These are phyloP conservation scores for Heliconius hortense DNA, from an alignment of 2,888 invertebrate species.

Conservation along the genomic window DNA sequence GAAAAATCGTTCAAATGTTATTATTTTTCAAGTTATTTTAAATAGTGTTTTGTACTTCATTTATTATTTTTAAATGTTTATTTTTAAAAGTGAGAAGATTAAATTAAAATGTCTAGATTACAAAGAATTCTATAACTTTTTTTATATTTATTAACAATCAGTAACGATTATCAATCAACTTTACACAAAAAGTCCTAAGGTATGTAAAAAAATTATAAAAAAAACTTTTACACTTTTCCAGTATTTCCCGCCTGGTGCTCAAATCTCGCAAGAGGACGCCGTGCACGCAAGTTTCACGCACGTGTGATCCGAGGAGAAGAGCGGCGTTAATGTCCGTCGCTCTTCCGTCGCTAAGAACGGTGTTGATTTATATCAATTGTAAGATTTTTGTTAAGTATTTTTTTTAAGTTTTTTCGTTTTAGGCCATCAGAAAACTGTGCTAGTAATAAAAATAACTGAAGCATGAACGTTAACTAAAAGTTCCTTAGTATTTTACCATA, in stretches of 20 bases:
- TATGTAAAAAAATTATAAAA: not conserved
- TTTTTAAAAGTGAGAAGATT: too few relatives aligned
- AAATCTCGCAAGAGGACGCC: conserved; percentile 88
- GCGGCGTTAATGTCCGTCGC: conserved; percentile 73
- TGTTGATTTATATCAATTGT: conserved; percentile 77
- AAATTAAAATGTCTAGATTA: too few relatives aligned
- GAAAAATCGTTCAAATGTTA: not conserved
- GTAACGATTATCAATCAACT: too few relatives aligned
- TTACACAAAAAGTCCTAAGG: not conserved
- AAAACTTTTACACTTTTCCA: conserved; percentile 73
- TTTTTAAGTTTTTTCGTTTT: not conserved
- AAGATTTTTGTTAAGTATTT: conserved; percentile 40
- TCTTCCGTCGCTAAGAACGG: conserved; percentile 86
- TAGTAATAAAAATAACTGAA: not conserved
- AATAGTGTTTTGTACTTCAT: too few relatives aligned
- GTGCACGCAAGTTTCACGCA: conserved; percentile 93
- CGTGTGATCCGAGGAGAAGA: conserved; percentile 88
- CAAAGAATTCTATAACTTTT: too few relatives aligned
- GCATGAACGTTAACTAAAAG: not conserved
- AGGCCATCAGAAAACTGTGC: not conserved
- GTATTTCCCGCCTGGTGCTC: conserved; percentile 92
- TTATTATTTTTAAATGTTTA: too few relatives aligned
- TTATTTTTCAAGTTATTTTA: too few relatives aligned
- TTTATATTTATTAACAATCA: too few relatives aligned
- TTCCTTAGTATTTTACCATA: not conserved